Evolutionary conservation across 2,888 invertebrate genomes (phyloP).

Genomic region (Epiblema foenella): DNA sequence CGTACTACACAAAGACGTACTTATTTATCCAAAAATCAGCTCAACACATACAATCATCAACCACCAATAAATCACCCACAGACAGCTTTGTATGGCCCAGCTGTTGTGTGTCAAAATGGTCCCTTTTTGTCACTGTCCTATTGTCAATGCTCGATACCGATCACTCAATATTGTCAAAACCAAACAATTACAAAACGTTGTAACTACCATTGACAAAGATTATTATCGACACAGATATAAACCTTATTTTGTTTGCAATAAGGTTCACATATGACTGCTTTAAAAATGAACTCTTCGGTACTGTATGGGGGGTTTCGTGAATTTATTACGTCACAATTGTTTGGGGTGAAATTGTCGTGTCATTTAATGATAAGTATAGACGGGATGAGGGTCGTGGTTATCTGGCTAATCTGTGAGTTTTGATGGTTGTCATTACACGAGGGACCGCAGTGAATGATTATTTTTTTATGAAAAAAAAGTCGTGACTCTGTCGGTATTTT

Average conservation of each 20-base stretch:
- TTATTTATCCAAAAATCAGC: neutral
- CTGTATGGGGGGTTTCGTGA: conserved; percentile 73
- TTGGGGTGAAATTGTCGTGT: conserved; percentile 51
- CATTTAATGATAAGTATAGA: conserved; percentile 43
- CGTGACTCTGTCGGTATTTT: neutral
- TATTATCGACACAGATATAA: no score
- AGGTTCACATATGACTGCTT: conserved; percentile 56
- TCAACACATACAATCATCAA: conserved; percentile 11
- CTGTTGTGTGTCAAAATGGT: conserved; percentile 82
- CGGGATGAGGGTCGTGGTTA: conserved; percentile 30
- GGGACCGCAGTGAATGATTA: conserved; percentile 20
- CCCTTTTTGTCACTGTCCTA: conserved; percentile 75
- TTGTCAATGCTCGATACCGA: conserved; percentile 80
- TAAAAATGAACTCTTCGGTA: conserved; percentile 45
- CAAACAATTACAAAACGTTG: conserved; percentile 54
- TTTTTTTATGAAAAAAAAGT: neutral
- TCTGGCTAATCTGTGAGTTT: conserved; percentile 31
- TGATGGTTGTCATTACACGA: conserved; percentile 27
- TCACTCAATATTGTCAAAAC: conserved; percentile 73
- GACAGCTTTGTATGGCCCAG: conserved; percentile 67
- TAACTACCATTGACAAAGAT: neutral
- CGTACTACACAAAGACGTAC: neutral
- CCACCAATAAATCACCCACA: conserved; percentile 33
- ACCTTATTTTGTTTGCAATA: no score
- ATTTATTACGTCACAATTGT: conserved; percentile 58